Evolutionary conservation across 2,888 invertebrate species (phyloP).

Genomic region (Tachina grossa): DNA sequence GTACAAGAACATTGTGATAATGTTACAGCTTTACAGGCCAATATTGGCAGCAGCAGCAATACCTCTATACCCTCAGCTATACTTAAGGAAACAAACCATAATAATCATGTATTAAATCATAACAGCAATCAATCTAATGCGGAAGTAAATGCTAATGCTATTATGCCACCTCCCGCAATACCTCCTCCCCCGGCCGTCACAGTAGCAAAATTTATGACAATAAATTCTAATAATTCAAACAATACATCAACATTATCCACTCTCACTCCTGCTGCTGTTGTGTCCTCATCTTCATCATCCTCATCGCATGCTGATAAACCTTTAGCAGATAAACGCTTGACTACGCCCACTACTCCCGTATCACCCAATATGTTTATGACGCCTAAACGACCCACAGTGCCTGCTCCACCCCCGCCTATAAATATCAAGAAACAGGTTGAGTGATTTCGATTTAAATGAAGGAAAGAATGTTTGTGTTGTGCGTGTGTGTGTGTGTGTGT

Average conservation of each 20-base stretch:
- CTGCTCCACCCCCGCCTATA: slow-evolving; percentile 79
- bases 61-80: slow-evolving; percentile 67
- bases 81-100: slow-evolving; percentile 74
- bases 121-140: slow-evolving; percentile 20
- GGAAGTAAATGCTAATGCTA: slow-evolving; percentile 65
- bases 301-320: slow-evolving; percentile 39
- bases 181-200: slow-evolving; percentile 57
- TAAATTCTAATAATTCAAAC: slow-evolving; percentile 47
- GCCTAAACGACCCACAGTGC: slow-evolving; percentile 80
- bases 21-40: slow-evolving; percentile 68
- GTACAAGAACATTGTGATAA: slow-evolving; percentile 70
- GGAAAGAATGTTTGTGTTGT: slow-evolving; percentile 2
- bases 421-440: slow-evolving; percentile 77
- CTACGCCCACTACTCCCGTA: slow-evolving; percentile 77
- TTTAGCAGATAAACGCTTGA: slow-evolving; percentile 65
- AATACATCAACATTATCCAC: neutral
- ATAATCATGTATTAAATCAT: slow-evolving; percentile 65
- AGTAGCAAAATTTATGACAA: slow-evolving; percentile 49
- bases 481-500: slow-evolving; percentile 23
- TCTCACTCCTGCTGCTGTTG: slow-evolving; percentile 15
- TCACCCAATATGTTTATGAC: slow-evolving; percentile 79
- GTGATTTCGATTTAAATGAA: slow-evolving; percentile 65
- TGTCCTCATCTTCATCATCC: slow-evolving; percentile 13
- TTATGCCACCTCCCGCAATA: slow-evolving; percentile 36
- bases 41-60: slow-evolving; percentile 66